Conservation (phyloP, 2,888 invertebrate genomes). For the Augiades crinisus region DNA sequence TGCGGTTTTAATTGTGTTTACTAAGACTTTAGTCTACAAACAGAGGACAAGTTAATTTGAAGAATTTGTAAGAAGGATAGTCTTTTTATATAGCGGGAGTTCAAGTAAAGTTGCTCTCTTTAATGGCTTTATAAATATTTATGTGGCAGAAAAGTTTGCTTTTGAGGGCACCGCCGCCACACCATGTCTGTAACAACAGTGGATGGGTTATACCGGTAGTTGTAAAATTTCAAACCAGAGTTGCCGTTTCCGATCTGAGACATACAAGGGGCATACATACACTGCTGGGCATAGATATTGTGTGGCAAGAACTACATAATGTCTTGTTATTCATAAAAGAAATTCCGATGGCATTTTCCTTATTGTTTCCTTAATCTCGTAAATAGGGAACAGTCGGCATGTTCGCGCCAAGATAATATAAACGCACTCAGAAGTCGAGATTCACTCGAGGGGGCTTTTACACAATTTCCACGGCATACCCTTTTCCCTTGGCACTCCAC, state of each 20-base stretch:
- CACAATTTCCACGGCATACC: constrained; percentile 59
- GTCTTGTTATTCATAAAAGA: neutral
- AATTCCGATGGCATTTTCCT: neutral
- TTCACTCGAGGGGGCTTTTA: constrained; percentile 58
- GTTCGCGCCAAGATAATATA: constrained; percentile 51
- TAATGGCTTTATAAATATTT: neutral
- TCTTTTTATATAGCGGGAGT: constrained; percentile 40
- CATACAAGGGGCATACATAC: too few relatives aligned
- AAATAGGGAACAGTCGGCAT: constrained; percentile 42
- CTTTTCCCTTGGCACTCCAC: constrained; percentile 57
- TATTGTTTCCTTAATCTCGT: constrained; percentile 37
- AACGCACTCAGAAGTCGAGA: constrained; percentile 56
- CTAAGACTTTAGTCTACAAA: constrained; percentile 61
- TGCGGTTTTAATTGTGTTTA: constrained; percentile 73
- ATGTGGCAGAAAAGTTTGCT: too few relatives aligned
- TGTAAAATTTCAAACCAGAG: too few relatives aligned
- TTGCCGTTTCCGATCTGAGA: too few relatives aligned
- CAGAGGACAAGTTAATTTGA: constrained; percentile 57
- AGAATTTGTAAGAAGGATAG: constrained; percentile 42
- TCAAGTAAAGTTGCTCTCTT: neutral
- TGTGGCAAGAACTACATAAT: neutral
- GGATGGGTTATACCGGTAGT: too few relatives aligned
- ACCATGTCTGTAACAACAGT: too few relatives aligned
- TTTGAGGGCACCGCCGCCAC: too few relatives aligned
- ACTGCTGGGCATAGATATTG: too few relatives aligned